Evolutionary conservation across 2,888 invertebrate species (phyloP), one percentile per base, ranked within the genome.

Genomic region (Hartigia nigra): DNA sequence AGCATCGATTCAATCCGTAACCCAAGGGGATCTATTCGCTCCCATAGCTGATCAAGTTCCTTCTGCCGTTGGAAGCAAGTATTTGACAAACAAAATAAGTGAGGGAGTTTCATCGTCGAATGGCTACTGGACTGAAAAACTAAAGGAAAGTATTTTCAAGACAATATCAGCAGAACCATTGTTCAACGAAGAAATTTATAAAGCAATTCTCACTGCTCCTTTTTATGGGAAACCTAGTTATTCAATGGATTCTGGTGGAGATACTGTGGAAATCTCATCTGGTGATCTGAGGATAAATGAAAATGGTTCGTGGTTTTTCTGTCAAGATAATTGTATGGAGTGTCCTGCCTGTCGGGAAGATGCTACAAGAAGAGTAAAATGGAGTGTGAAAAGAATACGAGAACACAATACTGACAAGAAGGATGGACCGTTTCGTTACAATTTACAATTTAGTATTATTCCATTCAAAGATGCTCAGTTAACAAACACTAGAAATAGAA

Each of bases 391-490:
- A 90, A 93, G 95, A 77, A 93, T 95, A 77, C 92, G 23, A 55
- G 39, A 95, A 72, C 95, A 96, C 88, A 92, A 94, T 78, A 94
- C 94, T 84, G 89, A 90, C 1, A 55, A 55, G 23, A 55, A 55
- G 39, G 86, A 91, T 81, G 89, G 93, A 69, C 92, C 90, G 1
- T 93, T 92, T 5, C 93, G 92, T 83, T 95, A 95, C 86, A 95
- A 95, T 90, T 91, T 95, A 82, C 95, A 95, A 86, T 95, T 95
- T 86, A 95, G 94, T 4, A 93, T 96, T 12, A 94, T 94, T 77
- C 93, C 94, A 3, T 92, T 93, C n/a, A 92, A 91, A 79, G 91
- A 92, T 78, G 88, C 91, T 55, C 31, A 14, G 14, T 12, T 14
- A 14, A 5, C 12, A 32, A 32, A 32, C 31, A 34, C 31, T 9